Conservation (phyloP, 2,888 invertebrate genomes). For the Drosophila limbata region DNA sequence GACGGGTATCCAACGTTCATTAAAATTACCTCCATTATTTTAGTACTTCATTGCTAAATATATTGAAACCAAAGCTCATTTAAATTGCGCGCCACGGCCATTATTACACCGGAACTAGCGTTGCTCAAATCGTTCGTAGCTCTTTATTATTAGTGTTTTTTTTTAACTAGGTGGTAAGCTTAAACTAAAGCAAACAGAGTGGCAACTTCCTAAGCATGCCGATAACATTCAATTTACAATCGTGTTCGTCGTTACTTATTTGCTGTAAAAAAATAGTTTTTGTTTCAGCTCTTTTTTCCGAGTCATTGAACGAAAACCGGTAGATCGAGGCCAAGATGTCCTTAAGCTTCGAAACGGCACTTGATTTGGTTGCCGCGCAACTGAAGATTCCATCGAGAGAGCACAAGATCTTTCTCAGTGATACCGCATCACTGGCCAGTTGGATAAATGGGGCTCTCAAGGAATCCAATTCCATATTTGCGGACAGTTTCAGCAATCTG, state of each 20-base stretch:
- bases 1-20: too few relatives aligned
- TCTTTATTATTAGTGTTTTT: too few relatives aligned
- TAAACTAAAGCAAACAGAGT: neutral
- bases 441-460: slow-evolving; percentile 21
- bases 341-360: slow-evolving; percentile 11
- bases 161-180: too few relatives aligned
- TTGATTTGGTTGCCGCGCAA: slow-evolving; percentile 17
- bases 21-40: too few relatives aligned
- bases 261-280: neutral
- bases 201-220: neutral
- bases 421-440: slow-evolving; percentile 1
- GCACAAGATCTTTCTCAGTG: slow-evolving; percentile 20
- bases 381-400: slow-evolving; percentile 9
- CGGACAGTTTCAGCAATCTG: slow-evolving; percentile 27
- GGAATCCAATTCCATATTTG: slow-evolving; percentile 22
- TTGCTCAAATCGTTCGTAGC: too few relatives aligned
- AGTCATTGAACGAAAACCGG: neutral
- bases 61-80: too few relatives aligned
- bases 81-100: too few relatives aligned
- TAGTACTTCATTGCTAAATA: too few relatives aligned
- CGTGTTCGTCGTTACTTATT: slow-evolving; percentile 4
- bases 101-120: too few relatives aligned
- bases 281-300: neutral
- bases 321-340: neutral
- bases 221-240: slow-evolving; percentile 3